Conservation (phyloP, 2,797 vertebrate genomes). For the Pangasius sanitwongsei region DNA sequence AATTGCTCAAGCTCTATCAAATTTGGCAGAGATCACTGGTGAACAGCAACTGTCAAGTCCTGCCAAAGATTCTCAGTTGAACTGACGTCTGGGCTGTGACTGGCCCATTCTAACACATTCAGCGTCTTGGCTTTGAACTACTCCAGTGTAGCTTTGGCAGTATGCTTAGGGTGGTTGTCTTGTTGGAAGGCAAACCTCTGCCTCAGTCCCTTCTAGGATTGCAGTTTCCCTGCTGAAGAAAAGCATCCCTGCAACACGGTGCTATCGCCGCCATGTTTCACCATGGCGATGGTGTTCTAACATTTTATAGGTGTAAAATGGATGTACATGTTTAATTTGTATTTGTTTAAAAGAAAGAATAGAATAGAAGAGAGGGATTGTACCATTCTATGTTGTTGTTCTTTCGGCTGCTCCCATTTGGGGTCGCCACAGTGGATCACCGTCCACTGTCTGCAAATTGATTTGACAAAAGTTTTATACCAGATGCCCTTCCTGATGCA, state of each 20-base stretch:
- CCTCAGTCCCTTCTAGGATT: not conserved
- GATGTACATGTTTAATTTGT: not conserved
- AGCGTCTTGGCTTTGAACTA: not conserved
- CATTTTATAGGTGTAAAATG: not conserved
- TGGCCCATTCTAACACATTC: not conserved
- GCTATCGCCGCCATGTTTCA: not conserved
- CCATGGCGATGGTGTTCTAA: not conserved
- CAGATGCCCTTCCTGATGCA: too few species aligned
- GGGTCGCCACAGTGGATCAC: too few species aligned
- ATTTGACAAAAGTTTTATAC: too few species aligned
- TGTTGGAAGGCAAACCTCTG: not conserved
- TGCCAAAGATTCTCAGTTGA: not conserved
- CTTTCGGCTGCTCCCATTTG: too few species aligned
- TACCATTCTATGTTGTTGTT: not conserved
- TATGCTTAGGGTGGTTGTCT: not conserved
- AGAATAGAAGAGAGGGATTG: not conserved
- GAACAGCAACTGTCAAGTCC: not conserved
- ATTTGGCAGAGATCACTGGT: not conserved
- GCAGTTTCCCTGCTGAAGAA: not conserved
- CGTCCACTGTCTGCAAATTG: too few species aligned
- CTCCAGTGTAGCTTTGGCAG: not conserved
- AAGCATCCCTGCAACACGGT: not conserved
- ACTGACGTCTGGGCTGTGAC: not conserved
- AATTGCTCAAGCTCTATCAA: not conserved
- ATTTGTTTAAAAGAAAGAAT: not conserved